Evolutionary conservation across 1,140 invertebrate genomes (phyloP).

Genomic region (Brachionus angularis): DNA sequence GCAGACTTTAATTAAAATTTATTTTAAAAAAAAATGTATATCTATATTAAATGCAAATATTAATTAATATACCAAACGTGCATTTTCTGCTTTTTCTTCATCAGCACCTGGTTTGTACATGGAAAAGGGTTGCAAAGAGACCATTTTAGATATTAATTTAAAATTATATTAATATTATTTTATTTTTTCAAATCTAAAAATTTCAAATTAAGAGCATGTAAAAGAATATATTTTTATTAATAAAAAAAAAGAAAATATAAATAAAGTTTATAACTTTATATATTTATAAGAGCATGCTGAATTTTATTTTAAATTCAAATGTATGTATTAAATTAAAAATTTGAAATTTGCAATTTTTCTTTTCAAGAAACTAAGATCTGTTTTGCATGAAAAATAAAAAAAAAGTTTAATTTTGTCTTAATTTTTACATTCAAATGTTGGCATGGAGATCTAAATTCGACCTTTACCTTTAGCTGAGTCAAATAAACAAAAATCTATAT

Average conservation of each 20-base stretch:
- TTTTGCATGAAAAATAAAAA: no score
- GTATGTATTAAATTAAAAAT: constrained; percentile 6
- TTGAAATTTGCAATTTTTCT: background rate
- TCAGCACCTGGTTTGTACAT: constrained; percentile 90
- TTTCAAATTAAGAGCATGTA: no score
- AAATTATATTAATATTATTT: background rate
- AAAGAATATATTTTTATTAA: no score
- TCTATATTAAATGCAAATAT: background rate
- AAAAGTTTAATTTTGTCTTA: no score
- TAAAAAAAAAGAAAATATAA: background rate
- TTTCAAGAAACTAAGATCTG: no score
- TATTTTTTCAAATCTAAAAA: background rate
- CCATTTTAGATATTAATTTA: background rate
- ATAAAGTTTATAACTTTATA: background rate
- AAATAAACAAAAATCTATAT: no score
- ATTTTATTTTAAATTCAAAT: background rate
- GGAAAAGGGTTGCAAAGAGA: constrained; percentile 76
- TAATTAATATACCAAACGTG: constrained; percentile 68
- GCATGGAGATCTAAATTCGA: no score
- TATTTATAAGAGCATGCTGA: constrained; percentile 34
- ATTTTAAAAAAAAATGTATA: background rate
- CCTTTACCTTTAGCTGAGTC: no score
- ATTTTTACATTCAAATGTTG: no score
- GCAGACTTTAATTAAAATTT: constrained; percentile 65
- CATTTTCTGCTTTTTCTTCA: constrained; percentile 93